These are phyloP conservation scores for Acromyrmex echinatior DNA, from an alignment of 1,140 invertebrate species.

Conservation along the genomic window DNA sequence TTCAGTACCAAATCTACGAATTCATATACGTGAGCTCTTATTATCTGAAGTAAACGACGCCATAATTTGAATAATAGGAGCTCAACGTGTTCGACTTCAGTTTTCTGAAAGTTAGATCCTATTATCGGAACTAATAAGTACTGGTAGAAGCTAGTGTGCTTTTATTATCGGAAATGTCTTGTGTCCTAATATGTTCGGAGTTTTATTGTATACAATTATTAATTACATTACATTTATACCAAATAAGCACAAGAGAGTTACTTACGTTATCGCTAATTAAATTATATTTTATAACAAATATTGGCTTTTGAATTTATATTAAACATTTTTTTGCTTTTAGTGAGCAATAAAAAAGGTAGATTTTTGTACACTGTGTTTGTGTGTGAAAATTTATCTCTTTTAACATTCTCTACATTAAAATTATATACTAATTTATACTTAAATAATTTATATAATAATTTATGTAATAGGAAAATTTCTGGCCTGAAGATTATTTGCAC, in stretches of 20 bases:
- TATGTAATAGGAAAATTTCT: conserved; percentile 75
- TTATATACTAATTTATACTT: not conserved
- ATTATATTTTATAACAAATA: not conserved
- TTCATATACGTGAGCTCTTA: too few relatives aligned
- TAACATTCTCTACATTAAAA: not conserved
- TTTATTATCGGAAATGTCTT: too few relatives aligned
- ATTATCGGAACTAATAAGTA: too few relatives aligned
- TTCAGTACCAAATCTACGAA: too few relatives aligned
- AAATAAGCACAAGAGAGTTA: not conserved
- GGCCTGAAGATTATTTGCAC: conserved; percentile 60
- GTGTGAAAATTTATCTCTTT: not conserved
- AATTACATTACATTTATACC: not conserved
- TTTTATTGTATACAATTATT: too few relatives aligned
- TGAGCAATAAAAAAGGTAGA: not conserved
- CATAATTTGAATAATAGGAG: too few relatives aligned
- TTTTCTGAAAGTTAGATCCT: too few relatives aligned
- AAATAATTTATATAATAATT: not conserved
- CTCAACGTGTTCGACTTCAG: too few relatives aligned
- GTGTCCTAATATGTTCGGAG: too few relatives aligned
- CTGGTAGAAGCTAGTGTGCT: too few relatives aligned
- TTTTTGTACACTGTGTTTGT: not conserved
- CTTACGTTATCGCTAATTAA: not conserved
- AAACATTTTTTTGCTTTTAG: not conserved
- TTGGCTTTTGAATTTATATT: not conserved
- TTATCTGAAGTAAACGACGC: too few relatives aligned